phyloP scores from a whole-genome alignment of 2,113 vertebrate species.

The Acrocephalus arundinaceus region DNA sequence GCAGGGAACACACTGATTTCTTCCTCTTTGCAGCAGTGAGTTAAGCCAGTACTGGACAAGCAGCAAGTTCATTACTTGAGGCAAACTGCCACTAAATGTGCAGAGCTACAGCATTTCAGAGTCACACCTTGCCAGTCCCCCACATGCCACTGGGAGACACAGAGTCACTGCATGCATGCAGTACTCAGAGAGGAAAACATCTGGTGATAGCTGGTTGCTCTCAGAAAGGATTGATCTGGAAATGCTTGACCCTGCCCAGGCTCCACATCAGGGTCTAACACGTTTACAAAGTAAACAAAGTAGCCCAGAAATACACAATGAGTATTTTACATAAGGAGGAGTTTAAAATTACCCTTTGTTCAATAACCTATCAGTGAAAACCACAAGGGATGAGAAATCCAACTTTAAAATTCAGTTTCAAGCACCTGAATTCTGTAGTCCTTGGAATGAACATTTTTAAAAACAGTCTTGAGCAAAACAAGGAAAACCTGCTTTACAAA shows the following conservation, averaged over 20 bases:
- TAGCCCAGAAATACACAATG: background rate
- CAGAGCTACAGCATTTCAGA: background rate
- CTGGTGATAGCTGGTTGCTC: background rate
- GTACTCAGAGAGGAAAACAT: background rate
- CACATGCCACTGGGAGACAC: background rate
- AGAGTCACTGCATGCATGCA: background rate
- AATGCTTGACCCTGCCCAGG: background rate
- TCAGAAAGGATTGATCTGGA: background rate
- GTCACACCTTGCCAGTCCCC: background rate
- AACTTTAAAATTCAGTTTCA: background rate
- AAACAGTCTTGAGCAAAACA: background rate
- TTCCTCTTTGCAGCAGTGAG: background rate
- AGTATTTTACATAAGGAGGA: background rate
- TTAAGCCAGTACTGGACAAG: background rate
- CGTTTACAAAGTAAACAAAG: background rate
- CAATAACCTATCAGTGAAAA: background rate
- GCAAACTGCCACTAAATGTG: background rate
- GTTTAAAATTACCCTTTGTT: background rate
- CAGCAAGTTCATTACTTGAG: background rate
- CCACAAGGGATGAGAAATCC: background rate
- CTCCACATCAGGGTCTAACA: background rate
- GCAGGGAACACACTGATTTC: rapidly evolving
- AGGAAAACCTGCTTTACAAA: background rate
- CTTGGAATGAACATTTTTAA: background rate
- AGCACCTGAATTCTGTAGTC: background rate